These are phyloP conservation scores for Seriola dumerili DNA, from an alignment of 2,113 vertebrate genomes.

Conservation along the genomic window DNA sequence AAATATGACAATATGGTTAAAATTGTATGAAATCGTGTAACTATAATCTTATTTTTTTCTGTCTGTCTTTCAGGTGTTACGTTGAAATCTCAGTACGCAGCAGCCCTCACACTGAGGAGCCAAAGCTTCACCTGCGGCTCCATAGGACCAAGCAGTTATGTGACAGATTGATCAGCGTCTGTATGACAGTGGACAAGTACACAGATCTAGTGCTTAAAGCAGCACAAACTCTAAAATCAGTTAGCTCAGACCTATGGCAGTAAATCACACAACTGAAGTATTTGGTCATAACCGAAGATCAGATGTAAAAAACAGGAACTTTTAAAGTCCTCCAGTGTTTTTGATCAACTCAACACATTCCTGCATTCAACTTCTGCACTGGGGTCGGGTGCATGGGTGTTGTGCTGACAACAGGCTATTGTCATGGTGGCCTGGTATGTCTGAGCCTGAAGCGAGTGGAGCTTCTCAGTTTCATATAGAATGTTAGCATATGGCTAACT, in stretches of 20 bases:
- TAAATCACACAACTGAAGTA: neutral
- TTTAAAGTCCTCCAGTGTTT: neutral
- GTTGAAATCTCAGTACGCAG: neutral
- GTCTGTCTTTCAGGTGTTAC: conserved; percentile 26
- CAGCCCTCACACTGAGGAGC: neutral
- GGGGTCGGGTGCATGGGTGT: conserved; percentile 17
- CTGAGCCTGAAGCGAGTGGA: conserved; percentile 33
- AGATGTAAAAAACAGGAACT: neutral
- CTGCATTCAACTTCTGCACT: neutral
- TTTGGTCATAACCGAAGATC: neutral
- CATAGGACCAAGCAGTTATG: conserved; percentile 7
- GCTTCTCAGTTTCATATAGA: conserved; percentile 38
- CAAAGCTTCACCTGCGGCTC: neutral
- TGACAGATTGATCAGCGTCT: neutral
- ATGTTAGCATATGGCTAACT: conserved; percentile 66
- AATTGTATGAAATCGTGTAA: neutral
- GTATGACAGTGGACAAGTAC: neutral
- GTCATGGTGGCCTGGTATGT: conserved; percentile 43
- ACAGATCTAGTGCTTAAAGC: neutral
- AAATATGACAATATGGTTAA: neutral
- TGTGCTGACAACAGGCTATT: conserved; percentile 19
- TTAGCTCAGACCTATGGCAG: conserved; percentile 19
- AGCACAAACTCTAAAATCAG: neutral
- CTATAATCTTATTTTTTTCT: neutral
- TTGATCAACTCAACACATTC: neutral